phyloP scores from a whole-genome alignment of 2,113 vertebrate species.

The Coptodon bakossiorum region DNA sequence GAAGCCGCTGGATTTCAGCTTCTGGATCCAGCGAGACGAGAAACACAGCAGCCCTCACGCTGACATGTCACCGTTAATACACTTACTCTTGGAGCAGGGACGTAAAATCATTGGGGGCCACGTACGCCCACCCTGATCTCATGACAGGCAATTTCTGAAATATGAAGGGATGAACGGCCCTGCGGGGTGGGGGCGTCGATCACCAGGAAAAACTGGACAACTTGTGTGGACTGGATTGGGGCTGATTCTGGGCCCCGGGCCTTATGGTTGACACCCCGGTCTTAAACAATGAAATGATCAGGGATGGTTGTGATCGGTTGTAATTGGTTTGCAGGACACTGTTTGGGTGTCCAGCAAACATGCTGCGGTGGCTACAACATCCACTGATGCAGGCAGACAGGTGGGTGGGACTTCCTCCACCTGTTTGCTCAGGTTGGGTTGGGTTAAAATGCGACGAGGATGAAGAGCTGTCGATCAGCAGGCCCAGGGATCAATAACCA shows the following conservation, averaged over 20 bases:
- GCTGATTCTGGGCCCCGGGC: background rate
- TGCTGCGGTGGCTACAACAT: background rate
- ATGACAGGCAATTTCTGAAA: background rate
- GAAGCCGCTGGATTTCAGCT: background rate
- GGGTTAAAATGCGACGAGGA: rapidly evolving
- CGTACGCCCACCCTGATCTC: background rate
- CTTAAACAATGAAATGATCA: background rate
- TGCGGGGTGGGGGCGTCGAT: background rate
- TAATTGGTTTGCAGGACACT: background rate
- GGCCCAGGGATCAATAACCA: background rate
- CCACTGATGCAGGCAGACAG: background rate
- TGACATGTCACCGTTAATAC: background rate
- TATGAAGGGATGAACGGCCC: background rate
- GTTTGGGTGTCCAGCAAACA: background rate
- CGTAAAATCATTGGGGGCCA: background rate
- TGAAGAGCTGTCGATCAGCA: background rate
- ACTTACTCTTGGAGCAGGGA: background rate
- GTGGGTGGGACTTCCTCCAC: background rate
- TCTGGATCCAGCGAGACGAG: background rate
- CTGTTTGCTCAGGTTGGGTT: background rate
- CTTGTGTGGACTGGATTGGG: background rate
- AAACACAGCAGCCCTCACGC: background rate
- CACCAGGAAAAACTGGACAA: background rate
- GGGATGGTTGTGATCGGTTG: background rate
- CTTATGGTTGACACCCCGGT: background rate